phyloP scores from a whole-genome alignment of 2,797 vertebrate genomes.

The Alosa sapidissima region DNA sequence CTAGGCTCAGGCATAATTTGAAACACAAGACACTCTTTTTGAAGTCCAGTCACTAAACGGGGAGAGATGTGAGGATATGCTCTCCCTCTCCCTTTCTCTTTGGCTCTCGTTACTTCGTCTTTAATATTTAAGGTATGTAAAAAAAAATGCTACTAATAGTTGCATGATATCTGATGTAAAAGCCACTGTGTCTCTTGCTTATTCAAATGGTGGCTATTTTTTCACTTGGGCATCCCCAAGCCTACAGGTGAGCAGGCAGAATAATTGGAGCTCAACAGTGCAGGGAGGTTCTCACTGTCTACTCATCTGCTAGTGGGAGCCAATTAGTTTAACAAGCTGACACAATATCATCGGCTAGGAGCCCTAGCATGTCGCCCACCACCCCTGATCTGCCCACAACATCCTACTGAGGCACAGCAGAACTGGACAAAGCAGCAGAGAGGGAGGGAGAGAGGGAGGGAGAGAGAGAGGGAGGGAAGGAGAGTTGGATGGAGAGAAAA shows the following conservation, averaged over 20 bases:
- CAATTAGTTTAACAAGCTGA: constrained; percentile 57
- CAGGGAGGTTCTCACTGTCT: constrained; percentile 35
- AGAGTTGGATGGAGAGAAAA: background rate
- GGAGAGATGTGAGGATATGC: background rate
- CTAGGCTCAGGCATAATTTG: background rate
- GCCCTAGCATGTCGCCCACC: constrained; percentile 20
- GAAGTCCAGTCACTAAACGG: background rate
- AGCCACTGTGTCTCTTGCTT: background rate
- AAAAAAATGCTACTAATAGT: background rate
- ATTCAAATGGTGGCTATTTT: background rate
- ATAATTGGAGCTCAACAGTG: constrained; percentile 47
- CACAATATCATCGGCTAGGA: constrained; percentile 43
- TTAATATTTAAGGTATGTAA: constrained; percentile 6
- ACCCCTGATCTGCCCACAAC: constrained; percentile 25
- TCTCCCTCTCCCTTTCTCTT: background rate
- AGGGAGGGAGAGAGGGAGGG: background rate
- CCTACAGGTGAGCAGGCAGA: constrained; percentile 47
- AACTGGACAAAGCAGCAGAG: background rate
- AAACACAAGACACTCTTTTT: background rate
- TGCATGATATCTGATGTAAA: background rate
- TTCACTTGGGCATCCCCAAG: constrained; percentile 13
- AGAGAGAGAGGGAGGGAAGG: background rate
- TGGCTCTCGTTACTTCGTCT: background rate
- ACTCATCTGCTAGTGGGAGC: constrained; percentile 41
- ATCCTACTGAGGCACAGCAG: constrained; percentile 30